A percentile compares a stretch with the other conserved stretches of the same genome.
Evolutionary conservation across 1,140 invertebrate species (phyloP).

Genomic region (Lepidurus arcticus): DNA sequence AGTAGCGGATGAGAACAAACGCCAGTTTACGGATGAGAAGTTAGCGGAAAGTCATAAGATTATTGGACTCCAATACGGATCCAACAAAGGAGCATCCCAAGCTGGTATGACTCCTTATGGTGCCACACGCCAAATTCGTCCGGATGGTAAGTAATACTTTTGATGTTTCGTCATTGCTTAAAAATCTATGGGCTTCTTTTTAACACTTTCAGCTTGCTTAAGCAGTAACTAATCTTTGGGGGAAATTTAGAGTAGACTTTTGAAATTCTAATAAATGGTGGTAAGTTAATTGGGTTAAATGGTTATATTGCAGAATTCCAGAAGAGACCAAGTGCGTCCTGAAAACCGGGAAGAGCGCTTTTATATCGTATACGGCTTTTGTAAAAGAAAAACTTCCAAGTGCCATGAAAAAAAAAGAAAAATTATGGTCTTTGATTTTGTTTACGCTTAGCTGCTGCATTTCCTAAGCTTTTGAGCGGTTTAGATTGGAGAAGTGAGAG

Average conservation of each 20-base stretch:
- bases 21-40: constrained; percentile 48
- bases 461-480: neutral
- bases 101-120: constrained; percentile 55
- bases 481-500: neutral
- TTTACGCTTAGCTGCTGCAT: neutral
- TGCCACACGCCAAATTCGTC: constrained; percentile 50
- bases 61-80: constrained; percentile 51
- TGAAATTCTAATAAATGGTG: neutral
- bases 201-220: neutral
- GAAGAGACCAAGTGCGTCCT: neutral
- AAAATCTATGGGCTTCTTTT: neutral
- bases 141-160: constrained; percentile 42
- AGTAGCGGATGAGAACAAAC: constrained; percentile 50
- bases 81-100: constrained; percentile 52
- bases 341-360: neutral
- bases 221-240: neutral
- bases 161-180: neutral
- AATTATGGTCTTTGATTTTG: neutral
- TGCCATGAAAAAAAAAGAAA: neutral
- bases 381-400: neutral
- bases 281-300: constrained; percentile 12
- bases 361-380: neutral
- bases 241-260: neutral
- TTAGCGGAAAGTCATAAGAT: constrained; percentile 50
- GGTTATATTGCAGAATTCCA: neutral